These are phyloP conservation scores for Chinchilla lanigera DNA, from an alignment of 2,113 vertebrate genomes.

Conservation along the genomic window DNA sequence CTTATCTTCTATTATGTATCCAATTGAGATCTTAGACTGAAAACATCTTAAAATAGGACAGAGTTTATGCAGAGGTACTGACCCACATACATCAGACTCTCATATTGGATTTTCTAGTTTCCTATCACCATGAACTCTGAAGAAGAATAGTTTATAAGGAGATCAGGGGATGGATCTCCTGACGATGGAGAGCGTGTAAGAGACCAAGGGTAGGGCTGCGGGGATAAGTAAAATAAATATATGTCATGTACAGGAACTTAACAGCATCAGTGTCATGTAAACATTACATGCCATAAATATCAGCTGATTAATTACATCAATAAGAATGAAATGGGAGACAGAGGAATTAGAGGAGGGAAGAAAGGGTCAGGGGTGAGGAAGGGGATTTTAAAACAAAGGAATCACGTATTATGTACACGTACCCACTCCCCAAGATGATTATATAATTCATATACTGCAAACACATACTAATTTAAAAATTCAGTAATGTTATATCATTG, in stretches of 20 bases:
- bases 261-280: not conserved
- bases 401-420: not conserved
- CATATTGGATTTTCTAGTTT: not conserved
- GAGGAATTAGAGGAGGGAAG: not conserved
- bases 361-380: not conserved
- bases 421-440: not conserved
- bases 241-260: not conserved
- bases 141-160: not conserved
- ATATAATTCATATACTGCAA: not conserved
- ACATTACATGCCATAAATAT: not conserved
- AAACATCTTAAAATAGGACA: constrained; percentile 29
- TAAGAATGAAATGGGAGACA: not conserved
- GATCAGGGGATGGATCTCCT: not conserved
- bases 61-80: not conserved
- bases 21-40: not conserved
- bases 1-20: not conserved
- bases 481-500: not conserved
- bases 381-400: not conserved
- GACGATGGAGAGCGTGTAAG: not conserved
- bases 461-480: not conserved
- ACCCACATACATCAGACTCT: not conserved
- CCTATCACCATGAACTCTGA: not conserved
- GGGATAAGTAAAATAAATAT: not conserved
- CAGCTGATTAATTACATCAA: not conserved
- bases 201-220: not conserved